Percentiles rank a stretch among this genome's conserved stretches.
Evolutionary conservation across 2,113 vertebrate species (phyloP).

Genomic region (Mola mola): DNA sequence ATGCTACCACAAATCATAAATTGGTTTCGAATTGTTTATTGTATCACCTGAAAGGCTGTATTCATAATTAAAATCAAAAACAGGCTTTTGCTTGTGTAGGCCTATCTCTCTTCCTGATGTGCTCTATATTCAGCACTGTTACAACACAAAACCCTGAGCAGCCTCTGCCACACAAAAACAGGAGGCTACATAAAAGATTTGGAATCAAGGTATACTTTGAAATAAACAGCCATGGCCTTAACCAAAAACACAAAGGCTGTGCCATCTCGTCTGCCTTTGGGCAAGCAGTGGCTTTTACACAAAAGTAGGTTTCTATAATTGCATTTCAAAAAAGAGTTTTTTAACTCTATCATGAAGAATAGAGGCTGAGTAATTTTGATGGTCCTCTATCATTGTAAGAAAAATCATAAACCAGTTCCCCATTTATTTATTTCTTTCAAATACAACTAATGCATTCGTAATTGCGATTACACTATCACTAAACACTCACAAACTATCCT

Average conservation of each 20-base stretch:
- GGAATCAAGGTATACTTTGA: conserved; percentile 30
- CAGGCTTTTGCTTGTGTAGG: conserved; percentile 38
- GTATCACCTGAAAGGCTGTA: conserved; percentile 30
- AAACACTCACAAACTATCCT: background rate
- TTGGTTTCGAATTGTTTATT: conserved; percentile 13
- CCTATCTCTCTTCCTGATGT: conserved; percentile 33
- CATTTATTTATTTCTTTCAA: no score
- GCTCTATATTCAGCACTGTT: conserved; percentile 30
- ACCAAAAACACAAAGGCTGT: conserved; percentile 57
- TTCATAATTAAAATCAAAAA: conserved; percentile 56
- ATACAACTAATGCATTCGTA: background rate
- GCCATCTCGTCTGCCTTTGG: conserved; percentile 20
- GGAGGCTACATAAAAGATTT: conserved; percentile 51
- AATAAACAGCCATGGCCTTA: conserved; percentile 47
- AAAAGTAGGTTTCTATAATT: conserved; percentile 45
- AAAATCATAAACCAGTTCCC: no score
- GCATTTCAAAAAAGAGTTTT: no score
- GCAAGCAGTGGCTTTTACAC: conserved; percentile 24
- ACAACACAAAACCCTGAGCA: conserved; percentile 56
- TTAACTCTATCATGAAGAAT: no score
- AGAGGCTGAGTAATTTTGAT: no score
- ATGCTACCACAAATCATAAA: conserved; percentile 12
- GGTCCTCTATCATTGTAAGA: no score
- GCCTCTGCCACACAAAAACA: conserved; percentile 59
- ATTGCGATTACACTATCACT: background rate